Evolutionary conservation across 1,140 invertebrate species (phyloP).

Genomic region (Calliopsis andreniformis): DNA sequence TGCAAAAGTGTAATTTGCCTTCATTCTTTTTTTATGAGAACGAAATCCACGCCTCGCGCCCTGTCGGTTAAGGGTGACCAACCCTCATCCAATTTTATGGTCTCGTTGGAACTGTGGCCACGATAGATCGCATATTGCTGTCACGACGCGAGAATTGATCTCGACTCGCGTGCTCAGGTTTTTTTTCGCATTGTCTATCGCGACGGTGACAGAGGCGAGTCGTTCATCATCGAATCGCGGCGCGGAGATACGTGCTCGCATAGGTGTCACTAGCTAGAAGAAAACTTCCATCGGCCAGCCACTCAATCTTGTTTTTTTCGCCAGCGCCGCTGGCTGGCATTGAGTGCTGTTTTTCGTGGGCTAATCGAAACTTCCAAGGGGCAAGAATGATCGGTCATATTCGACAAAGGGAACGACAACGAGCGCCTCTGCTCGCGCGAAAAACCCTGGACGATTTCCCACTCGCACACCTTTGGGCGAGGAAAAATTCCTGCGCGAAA

Average conservation of each 20-base stretch:
- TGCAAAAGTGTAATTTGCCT: neutral
- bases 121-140: conserved; percentile 4
- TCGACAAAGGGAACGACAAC: neutral
- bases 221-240: conserved; percentile 62
- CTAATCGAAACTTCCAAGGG: conserved; percentile 16
- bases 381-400: neutral
- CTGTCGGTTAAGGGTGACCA: neutral
- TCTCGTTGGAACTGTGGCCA: neutral
- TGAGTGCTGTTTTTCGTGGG: conserved; percentile 19
- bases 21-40: too few relatives aligned
- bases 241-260: conserved; percentile 23
- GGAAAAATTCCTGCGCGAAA: neutral
- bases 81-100: neutral
- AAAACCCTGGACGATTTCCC: conserved; percentile 4
- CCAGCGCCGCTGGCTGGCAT: neutral
- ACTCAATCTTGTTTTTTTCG: conserved; percentile 51
- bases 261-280: conserved; percentile 39
- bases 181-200: conserved; percentile 46
- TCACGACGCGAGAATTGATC: conserved; percentile 28
- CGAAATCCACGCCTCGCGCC: neutral
- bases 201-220: conserved; percentile 24
- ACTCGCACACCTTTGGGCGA: neutral
- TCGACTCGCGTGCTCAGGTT: neutral
- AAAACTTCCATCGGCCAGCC: conserved; percentile 52
- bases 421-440: neutral